A percentile compares a stretch with the other conserved stretches of the same genome.
Conservation (phyloP, 2,113 vertebrate genomes). For the Papio anubis region DNA sequence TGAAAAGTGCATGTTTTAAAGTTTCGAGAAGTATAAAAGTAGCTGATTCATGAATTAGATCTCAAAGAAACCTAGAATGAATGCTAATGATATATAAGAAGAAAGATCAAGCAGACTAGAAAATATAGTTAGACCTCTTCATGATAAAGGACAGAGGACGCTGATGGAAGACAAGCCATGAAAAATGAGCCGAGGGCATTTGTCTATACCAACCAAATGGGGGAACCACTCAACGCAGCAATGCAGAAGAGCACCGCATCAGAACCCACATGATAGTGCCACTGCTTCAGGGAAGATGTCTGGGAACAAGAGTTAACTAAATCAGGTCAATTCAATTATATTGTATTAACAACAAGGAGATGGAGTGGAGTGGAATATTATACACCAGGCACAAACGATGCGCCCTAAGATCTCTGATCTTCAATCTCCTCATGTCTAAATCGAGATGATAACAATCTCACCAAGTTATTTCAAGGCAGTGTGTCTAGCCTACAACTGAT, state of each 20-base stretch:
- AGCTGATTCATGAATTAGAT: neutral
- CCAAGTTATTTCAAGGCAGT: neutral
- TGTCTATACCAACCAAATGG: neutral
- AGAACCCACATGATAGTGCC: no score
- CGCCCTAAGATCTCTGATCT: neutral
- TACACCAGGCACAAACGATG: neutral
- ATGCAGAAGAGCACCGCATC: fast-evolving
- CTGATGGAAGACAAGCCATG: neutral
- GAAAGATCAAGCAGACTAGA: neutral
- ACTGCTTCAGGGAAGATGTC: neutral
- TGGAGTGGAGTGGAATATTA: no score
- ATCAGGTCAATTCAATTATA: neutral
- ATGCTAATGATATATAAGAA: neutral
- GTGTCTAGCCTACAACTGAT: no score
- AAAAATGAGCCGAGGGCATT: no score
- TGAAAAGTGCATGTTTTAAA: neutral
- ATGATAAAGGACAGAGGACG: neutral
- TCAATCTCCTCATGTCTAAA: neutral
- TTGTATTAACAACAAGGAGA: neutral
- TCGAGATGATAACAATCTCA: neutral
- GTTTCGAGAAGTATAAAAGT: neutral
- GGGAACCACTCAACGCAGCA: no score
- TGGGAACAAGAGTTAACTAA: neutral
- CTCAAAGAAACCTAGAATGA: neutral
- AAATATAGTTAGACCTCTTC: neutral